Percentiles rank a stretch among this genome's conserved stretches.
Evolutionary conservation across 2,797 vertebrate species (phyloP).

Genomic region (Gambusia yucatana): DNA sequence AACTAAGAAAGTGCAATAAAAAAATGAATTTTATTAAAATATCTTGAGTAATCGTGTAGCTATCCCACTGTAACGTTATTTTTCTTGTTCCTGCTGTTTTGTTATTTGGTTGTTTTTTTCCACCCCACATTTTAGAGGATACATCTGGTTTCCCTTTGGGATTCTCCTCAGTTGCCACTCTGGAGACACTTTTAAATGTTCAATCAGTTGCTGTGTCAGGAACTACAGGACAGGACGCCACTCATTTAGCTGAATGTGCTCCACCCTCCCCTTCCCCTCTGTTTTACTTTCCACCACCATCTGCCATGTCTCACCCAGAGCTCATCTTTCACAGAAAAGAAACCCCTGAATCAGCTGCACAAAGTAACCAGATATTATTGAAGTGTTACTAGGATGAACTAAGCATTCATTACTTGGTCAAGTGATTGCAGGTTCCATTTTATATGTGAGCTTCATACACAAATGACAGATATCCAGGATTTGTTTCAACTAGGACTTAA

Average conservation of each 20-base stretch:
- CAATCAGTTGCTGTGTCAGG: neutral
- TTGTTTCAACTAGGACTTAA: constrained; percentile 17
- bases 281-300: constrained; percentile 30
- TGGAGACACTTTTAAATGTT: constrained; percentile 3
- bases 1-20: neutral
- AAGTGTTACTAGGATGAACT: constrained; percentile 1
- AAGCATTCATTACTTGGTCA: constrained; percentile 26
- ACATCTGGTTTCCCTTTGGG: constrained; percentile 30
- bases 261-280: constrained; percentile 21
- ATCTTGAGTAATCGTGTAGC: neutral
- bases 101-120: neutral
- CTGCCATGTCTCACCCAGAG: constrained; percentile 15
- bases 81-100: neutral
- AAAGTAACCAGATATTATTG: constrained; percentile 33
- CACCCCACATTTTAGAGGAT: constrained; percentile 13
- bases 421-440: constrained; percentile 38
- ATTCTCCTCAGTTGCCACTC: constrained; percentile 8
- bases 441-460: constrained; percentile 27
- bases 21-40: neutral
- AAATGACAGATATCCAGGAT: constrained; percentile 22
- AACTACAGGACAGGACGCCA: constrained; percentile 21
- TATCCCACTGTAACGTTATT: neutral
- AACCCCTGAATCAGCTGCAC: constrained; percentile 8
- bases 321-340: constrained; percentile 14
- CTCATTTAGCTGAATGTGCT: constrained; percentile 13